Base-by-base conservation (phyloP, 2,797 vertebrate genomes). In the Eutrigla gurnardus region DNA sequence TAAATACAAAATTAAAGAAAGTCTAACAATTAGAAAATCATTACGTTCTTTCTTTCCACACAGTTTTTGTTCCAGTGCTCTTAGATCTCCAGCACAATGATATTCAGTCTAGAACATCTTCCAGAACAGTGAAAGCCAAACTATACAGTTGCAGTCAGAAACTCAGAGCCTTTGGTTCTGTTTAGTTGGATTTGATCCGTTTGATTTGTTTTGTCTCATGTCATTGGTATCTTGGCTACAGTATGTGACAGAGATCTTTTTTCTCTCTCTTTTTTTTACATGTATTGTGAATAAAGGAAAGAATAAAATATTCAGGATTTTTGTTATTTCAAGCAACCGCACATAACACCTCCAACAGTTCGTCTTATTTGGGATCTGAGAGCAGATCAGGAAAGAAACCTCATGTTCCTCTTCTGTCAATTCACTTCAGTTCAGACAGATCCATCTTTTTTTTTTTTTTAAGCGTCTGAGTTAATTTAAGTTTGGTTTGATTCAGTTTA, bases 1-100 rank as follows among this genome's bases (percentile, higher is more conserved):
- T 89, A 86, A 90, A 92, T 90, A 94, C 81, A 92, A 93, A 91
- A 93, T 67, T 85, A 89, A 91, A 86, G 25, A 68, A 79, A 87
- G 52, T 80, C 85, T 73, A 78, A 82, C 61, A 75, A 78, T 82
- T 81, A 87, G 37, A 91, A 92, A 93, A 83, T 73, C 70, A 66
- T 60, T 53, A 59, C 69, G 49, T 65, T 46, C 66, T 75, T 74
- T 78, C 47, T 65, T 67, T 78, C 55, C 60, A 95, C 73, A 95
- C 86, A 79, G 96, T 90, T 82, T 71, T 72, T 76, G 70, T 74
- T 70, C 42, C 42, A 49, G 14, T 64, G 52, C 73, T 82, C 73
- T 70, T 54, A 66, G 46, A 61, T 77, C 65, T 87, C 76, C 70
- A 50, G 59, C 52, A n/a, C 9, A 6, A 14, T 49, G 55, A 52